phyloP scores from a whole-genome alignment of 2,888 invertebrate genomes.

The Azorinus chamasolen region DNA sequence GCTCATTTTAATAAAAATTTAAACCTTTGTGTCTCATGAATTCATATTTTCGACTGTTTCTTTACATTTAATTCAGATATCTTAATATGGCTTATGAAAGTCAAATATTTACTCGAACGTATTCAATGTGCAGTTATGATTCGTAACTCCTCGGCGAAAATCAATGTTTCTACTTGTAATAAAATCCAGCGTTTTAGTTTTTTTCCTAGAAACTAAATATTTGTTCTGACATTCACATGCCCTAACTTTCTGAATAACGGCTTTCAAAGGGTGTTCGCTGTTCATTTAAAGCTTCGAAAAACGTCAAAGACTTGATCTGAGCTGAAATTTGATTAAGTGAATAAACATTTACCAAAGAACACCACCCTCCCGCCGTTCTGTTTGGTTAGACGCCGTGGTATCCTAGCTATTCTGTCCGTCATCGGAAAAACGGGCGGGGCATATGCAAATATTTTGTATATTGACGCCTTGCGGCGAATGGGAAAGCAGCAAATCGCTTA shows the following conservation, averaged over 20 bases:
- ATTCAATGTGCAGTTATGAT: too few species aligned
- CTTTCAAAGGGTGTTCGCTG: slow-evolving; percentile 17
- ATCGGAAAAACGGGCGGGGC: slow-evolving; percentile 27
- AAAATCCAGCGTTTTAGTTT: not conserved
- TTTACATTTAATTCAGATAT: too few species aligned
- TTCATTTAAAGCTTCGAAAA: slow-evolving; percentile 50
- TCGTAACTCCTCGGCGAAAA: too few species aligned
- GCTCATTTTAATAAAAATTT: too few species aligned
- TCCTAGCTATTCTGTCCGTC: slow-evolving; percentile 42
- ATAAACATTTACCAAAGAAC: slow-evolving; percentile 69
- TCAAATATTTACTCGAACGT: too few species aligned
- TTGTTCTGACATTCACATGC: slow-evolving; percentile 2
- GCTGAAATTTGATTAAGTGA: slow-evolving; percentile 70
- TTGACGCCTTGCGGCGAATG: slow-evolving; percentile 35
- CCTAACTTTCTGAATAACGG: slow-evolving; percentile 18
- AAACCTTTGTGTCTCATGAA: too few species aligned
- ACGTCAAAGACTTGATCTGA: slow-evolving; percentile 50
- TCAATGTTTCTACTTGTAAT: too few species aligned
- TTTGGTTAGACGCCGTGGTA: slow-evolving; percentile 55
- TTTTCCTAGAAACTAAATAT: not conserved
- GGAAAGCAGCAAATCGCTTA: slow-evolving; percentile 21
- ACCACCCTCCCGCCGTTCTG: slow-evolving; percentile 63
- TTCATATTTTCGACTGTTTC: too few species aligned
- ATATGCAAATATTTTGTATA: slow-evolving; percentile 32
- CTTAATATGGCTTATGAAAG: too few species aligned